These are phyloP conservation scores for Gopherus evgoodei DNA, from an alignment of 2,113 vertebrate genomes.

Conservation along the genomic window DNA sequence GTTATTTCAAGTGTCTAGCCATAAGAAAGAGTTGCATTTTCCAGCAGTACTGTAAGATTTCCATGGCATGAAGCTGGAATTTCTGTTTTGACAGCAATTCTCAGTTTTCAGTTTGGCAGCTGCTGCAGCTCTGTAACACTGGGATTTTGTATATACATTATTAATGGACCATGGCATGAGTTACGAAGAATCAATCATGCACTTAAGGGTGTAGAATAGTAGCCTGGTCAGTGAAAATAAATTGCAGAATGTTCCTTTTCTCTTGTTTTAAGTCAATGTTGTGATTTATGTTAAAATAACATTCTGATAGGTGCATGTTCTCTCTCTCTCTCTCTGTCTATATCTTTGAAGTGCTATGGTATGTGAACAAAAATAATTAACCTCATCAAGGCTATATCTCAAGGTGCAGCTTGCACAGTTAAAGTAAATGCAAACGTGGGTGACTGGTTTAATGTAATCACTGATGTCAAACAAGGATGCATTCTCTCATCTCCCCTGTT, in stretches of 20 bases:
- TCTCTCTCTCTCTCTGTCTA: background rate
- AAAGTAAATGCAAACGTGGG: background rate
- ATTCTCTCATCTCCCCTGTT: background rate
- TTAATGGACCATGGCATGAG: background rate
- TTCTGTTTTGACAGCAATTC: background rate
- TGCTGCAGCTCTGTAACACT: background rate
- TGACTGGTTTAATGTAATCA: accelerated
- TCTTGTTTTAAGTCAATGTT: background rate
- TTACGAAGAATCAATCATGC: background rate
- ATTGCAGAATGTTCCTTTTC: no score
- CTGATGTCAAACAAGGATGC: background rate
- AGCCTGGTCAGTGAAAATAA: background rate
- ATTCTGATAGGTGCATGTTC: background rate
- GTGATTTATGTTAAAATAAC: background rate
- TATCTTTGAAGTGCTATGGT: background rate
- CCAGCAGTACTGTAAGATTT: background rate
- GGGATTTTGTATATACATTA: background rate
- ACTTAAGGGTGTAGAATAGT: background rate
- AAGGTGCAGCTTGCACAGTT: background rate
- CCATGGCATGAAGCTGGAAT: background rate
- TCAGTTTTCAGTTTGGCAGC: background rate
- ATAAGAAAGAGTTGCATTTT: background rate
- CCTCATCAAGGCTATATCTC: background rate
- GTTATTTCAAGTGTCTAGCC: background rate
- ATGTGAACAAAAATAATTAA: background rate